Percentiles rank a stretch among this genome's conserved stretches.
phyloP scores from a whole-genome alignment of 2,888 invertebrate genomes.

The Xanthia icteritia region DNA sequence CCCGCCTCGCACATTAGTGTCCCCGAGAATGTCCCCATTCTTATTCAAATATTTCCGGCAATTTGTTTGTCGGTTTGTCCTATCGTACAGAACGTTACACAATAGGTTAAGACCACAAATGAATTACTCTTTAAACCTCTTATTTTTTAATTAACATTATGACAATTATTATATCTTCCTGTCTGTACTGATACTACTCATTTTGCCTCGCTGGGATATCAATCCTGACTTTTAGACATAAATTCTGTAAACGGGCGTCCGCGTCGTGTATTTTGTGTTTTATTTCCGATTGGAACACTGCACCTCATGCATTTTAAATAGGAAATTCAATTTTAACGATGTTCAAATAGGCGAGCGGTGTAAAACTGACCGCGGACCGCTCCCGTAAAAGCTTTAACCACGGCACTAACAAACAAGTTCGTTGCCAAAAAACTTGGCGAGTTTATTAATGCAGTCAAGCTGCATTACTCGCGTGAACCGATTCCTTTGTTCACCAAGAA shows the following conservation, averaged over 20 bases:
- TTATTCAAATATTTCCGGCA: slow-evolving; percentile 90
- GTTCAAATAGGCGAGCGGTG: slow-evolving; percentile 61
- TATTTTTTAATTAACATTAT: slow-evolving; percentile 7
- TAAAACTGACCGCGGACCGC: slow-evolving; percentile 64
- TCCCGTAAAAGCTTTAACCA: slow-evolving; percentile 69
- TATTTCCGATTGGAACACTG: slow-evolving; percentile 47
- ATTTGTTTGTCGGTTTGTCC: slow-evolving; percentile 89
- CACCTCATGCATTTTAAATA: slow-evolving; percentile 58
- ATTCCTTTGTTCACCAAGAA: slow-evolving; percentile 77
- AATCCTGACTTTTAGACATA: slow-evolving; percentile 48
- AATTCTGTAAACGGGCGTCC: slow-evolving; percentile 42
- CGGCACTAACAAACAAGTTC: slow-evolving; percentile 72
- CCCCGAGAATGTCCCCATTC: slow-evolving; percentile 86
- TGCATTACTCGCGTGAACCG: slow-evolving; percentile 80
- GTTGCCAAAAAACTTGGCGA: slow-evolving; percentile 85
- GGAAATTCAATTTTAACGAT: slow-evolving; percentile 63
- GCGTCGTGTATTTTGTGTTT: slow-evolving; percentile 47
- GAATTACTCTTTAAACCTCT: slow-evolving; percentile 65
- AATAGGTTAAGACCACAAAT: slow-evolving; percentile 77
- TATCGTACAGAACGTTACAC: slow-evolving; percentile 82
- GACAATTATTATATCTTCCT: neutral
- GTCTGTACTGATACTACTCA: neutral
- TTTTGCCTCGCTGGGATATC: slow-evolving; percentile 14
- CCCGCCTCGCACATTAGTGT: slow-evolving; percentile 89
- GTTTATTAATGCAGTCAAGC: slow-evolving; percentile 85